These are phyloP conservation scores for Acanthosepion esculentum DNA, from an alignment of 2,888 invertebrate species.

Conservation along the genomic window DNA sequence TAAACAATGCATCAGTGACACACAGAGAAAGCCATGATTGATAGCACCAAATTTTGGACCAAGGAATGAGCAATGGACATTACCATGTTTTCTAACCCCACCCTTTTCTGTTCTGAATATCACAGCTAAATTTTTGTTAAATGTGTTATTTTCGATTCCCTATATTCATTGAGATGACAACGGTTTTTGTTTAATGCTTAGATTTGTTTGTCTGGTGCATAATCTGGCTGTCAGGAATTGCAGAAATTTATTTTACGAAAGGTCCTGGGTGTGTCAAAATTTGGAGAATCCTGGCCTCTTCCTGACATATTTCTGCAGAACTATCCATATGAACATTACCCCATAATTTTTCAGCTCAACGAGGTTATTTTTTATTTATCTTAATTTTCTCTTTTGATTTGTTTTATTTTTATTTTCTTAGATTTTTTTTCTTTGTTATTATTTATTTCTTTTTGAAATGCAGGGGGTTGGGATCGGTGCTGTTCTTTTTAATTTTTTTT, in stretches of 20 bases:
- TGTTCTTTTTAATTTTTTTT: background rate
- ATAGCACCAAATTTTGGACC: background rate
- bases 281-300: slow-evolving; percentile 21
- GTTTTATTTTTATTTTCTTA: background rate
- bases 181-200: background rate
- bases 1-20: background rate
- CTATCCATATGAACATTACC: background rate
- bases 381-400: background rate
- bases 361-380: background rate
- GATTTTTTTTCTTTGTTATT: background rate
- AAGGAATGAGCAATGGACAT: background rate
- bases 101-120: background rate
- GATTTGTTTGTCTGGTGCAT: background rate
- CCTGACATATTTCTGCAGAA: too few relatives aligned
- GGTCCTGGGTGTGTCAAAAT: slow-evolving; percentile 33
- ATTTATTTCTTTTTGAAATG: background rate
- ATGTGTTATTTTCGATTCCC: slow-evolving; percentile 8
- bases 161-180: background rate
- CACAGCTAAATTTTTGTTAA: background rate
- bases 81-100: background rate
- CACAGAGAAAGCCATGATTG: background rate
- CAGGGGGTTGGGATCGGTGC: background rate
- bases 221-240: slow-evolving; percentile 20
- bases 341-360: background rate
- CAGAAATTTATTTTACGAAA: slow-evolving; percentile 15